Base-by-base conservation (phyloP, 2,113 vertebrate genomes). In the Corydoras sp. region DNA sequence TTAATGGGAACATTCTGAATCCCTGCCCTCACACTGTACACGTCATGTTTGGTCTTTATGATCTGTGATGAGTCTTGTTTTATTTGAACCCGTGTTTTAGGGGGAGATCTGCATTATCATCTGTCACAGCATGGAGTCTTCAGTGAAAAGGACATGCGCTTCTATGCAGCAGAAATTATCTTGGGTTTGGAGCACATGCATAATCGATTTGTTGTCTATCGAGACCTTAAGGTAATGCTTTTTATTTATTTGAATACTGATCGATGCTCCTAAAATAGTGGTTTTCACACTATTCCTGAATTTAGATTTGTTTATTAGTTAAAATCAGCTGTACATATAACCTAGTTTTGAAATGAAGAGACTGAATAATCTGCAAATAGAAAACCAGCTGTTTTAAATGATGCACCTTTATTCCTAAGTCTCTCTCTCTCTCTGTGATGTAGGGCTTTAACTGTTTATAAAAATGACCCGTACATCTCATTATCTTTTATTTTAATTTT, bases 171-270 rank as follows among this genome's bases (percentile, higher is more conserved):
- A 0, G 97, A 99, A 79, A 95, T 99, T 88, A 94, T 99, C 84
- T 88, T 98, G 78, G 96, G 96, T 3, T 91, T 99, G 68, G 96
- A 98, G 30, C 97, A 99, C 85, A 99, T 99, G 97, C 97, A 99
- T 86, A 92, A 88, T 75, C 93, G 96, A 65, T 99, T 93, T 8
- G 96, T 99, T 0, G 97, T 99, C 29, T 99, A 99, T 89, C 87
- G 97, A 81, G 97, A 98, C 86, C 87, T 99, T 66, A 98, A 99
- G 94, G 97, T 96, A 89, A 58, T 0, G 0, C 35, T n/a, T 2
- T 35, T 32, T 24, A 61, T 3, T 56, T 56, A 24, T 24, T 24
- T 24, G 18, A 24, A 24, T 24, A 24, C 18, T 24, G 18, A 24
- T 13, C 4, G 12, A 56, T 14, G 54, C 14, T 56, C 4, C 14